Evolutionary conservation across 2,888 invertebrate genomes (phyloP), one percentile per base, ranked within the genome.

Genomic region (Parochlus steinenii): DNA sequence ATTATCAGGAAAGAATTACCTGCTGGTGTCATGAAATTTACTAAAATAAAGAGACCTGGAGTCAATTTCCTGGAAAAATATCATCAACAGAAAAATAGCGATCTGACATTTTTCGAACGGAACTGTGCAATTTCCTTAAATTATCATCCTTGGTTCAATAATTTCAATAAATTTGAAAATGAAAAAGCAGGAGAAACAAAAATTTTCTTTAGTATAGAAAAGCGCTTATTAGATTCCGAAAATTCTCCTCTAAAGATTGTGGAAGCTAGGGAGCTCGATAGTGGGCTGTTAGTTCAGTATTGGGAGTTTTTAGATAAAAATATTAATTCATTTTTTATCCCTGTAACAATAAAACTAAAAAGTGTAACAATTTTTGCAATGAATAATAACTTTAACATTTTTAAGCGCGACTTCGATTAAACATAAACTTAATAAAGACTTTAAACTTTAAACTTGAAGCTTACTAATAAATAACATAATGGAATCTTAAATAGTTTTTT

Each of bases 71-170:
- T 59, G 33, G 47, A 52, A 16, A 54, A 53, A 31, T 59, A 59
- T 43, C 54, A 52, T 31, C 49, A 49, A 11, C 58, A 59, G 38
- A 49, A 53, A 15, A 38, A 45, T 25, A 50, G 49, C 41, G 58
- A 59, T 41, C 48, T 49, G 26, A 55, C 53, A 40, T 58, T 51
- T 39, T 60, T 59, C 33, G 46, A 54, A 0, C 42, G 44, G 36
- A 59, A 53, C 26, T 59, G 57, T 35, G 52, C 51, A 6, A 42
- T 53, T 1, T 55, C 55, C 22, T 44, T 59, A 11, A 48, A 47
- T 7, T 43, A 52, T 24, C 57, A 60, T 46, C 51, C 50, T 18
- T 59, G 58, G 58, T 43, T 59, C 6, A 46, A 47, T 39, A 25
- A 38, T 35, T 18, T n/a, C n/a, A n/a, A n/a, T n/a, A n/a, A 17